phyloP scores from a whole-genome alignment of 2,888 invertebrate genomes.

The Zygothrica quintamaculata region DNA sequence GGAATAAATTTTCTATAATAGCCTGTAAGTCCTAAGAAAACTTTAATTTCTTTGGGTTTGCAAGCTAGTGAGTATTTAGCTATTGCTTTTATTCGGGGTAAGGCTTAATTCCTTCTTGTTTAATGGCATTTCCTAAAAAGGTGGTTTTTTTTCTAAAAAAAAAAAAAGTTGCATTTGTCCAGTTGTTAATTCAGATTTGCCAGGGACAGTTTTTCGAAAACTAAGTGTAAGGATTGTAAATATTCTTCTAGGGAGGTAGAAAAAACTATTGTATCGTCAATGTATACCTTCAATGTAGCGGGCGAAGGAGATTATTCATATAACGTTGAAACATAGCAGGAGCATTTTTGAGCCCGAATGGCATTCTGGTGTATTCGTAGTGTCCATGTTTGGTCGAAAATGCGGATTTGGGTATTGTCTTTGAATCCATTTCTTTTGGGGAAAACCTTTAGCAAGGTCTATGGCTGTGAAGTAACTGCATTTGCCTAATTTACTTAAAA shows the following conservation, averaged over 20 bases:
- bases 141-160: constrained; percentile 1
- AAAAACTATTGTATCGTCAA: constrained; percentile 6
- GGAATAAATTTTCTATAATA: background rate
- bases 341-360: constrained; percentile 6
- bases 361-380: constrained; percentile 1
- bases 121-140: constrained; percentile 9
- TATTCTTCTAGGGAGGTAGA: constrained; percentile 5
- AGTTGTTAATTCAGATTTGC: constrained; percentile 2
- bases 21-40: constrained; percentile 1
- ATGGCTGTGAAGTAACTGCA: too few species aligned
- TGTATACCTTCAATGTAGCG: background rate
- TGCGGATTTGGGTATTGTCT: too few species aligned
- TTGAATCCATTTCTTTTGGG: too few species aligned
- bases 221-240: background rate
- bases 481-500: too few species aligned
- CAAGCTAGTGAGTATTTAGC: too few species aligned
- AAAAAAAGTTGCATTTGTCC: constrained; percentile 16
- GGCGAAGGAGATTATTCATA: constrained; percentile 2
- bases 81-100: constrained; percentile 7
- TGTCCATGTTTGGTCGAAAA: too few species aligned
- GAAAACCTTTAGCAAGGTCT: too few species aligned
- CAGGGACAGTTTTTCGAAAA: constrained; percentile 5
- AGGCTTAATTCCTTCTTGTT: constrained; percentile 11
- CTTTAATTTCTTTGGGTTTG: too few species aligned
- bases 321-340: constrained; percentile 5